These are phyloP conservation scores for Drosophila quadrilineata DNA, from an alignment of 1,140 invertebrate genomes.

Conservation along the genomic window DNA sequence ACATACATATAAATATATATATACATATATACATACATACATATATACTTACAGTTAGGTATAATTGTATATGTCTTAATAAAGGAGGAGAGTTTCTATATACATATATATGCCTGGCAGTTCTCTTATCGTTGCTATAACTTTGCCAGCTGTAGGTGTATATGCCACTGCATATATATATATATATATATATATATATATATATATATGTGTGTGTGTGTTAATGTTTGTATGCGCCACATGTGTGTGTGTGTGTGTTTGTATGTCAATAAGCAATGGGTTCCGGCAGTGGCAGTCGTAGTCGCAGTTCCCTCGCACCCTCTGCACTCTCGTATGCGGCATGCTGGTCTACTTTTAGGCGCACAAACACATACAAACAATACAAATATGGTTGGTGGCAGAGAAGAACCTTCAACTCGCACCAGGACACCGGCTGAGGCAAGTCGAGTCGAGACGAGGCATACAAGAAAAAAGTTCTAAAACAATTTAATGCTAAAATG, in stretches of 20 bases:
- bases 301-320: too few species aligned
- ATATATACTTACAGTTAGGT: constrained; percentile 19
- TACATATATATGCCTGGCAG: constrained; percentile 15
- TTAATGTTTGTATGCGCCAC: background rate
- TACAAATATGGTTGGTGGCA: too few species aligned
- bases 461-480: constrained; percentile 66
- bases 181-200: too few species aligned
- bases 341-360: constrained; percentile 54
- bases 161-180: too few species aligned
- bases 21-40: background rate
- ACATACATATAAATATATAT: constrained; percentile 24
- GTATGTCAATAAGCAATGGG: constrained; percentile 22
- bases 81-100: constrained; percentile 26
- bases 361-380: too few species aligned
- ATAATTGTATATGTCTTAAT: constrained; percentile 19
- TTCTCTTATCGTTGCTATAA: constrained; percentile 17
- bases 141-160: constrained; percentile 12
- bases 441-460: background rate
- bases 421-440: too few species aligned
- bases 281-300: constrained; percentile 24
- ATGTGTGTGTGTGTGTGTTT: constrained; percentile 3
- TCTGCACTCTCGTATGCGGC: too few species aligned
- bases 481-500: constrained; percentile 74
- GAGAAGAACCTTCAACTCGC: too few species aligned
- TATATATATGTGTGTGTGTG: constrained; percentile 30